phyloP scores from a whole-genome alignment of 1,140 invertebrate genomes.

The Pogonognathellus flavescens region DNA sequence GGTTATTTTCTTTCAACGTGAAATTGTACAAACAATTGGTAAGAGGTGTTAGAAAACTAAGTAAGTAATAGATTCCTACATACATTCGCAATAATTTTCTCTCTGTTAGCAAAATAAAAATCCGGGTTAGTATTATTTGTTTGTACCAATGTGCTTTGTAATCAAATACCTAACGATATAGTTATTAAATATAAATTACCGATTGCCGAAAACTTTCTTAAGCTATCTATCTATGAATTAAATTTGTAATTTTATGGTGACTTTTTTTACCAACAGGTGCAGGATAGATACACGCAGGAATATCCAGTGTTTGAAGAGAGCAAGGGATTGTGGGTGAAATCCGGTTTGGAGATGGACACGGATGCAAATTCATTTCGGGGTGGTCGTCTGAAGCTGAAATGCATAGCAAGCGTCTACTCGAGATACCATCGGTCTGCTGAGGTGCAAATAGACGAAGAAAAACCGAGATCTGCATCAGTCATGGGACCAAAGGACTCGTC shows the following conservation, averaged over 20 bases:
- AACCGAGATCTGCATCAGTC: conserved; percentile 77
- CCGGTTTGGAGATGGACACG: conserved; percentile 72
- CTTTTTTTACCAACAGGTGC: conserved; percentile 56
- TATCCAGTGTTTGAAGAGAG: conserved; percentile 64
- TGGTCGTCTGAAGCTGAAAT: conserved; percentile 76
- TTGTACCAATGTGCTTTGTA: too few relatives aligned
- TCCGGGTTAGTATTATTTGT: too few relatives aligned
- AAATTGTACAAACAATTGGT: too few relatives aligned
- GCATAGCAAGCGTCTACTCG: conserved; percentile 76
- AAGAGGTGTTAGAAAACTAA: too few relatives aligned
- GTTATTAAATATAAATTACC: too few relatives aligned
- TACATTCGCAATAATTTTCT: neutral
- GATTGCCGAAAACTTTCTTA: too few relatives aligned
- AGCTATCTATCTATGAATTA: too few relatives aligned
- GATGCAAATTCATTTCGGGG: conserved; percentile 74
- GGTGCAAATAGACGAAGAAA: conserved; percentile 76
- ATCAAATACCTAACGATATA: too few relatives aligned
- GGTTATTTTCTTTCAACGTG: too few relatives aligned
- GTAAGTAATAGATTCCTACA: too few relatives aligned
- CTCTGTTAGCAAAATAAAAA: neutral
- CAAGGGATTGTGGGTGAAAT: conserved; percentile 63
- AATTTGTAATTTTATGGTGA: too few relatives aligned
- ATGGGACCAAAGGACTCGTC: conserved; percentile 76
- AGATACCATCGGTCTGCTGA: conserved; percentile 74
- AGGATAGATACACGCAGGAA: conserved; percentile 61